phyloP scores from a whole-genome alignment of 2,113 vertebrate species.

The Heptranchias perlo region DNA sequence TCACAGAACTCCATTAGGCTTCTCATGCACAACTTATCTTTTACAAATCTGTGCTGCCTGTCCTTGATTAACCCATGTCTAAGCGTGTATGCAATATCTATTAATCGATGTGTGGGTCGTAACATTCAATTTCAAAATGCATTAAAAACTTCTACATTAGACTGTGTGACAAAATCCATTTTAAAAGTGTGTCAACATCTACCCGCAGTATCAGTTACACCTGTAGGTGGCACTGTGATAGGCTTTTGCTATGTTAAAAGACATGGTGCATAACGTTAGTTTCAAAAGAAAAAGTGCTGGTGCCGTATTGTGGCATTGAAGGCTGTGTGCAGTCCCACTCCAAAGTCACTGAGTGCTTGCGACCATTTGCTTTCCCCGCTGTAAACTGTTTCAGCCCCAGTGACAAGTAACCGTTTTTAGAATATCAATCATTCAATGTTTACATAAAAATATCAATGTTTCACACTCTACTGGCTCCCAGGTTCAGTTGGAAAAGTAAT shows the following conservation, averaged over 20 bases:
- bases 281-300: not conserved
- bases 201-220: not conserved
- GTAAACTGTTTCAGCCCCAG: not conserved
- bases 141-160: not conserved
- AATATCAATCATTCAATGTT: not conserved
- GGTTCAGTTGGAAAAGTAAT: not conserved
- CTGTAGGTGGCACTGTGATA: not conserved
- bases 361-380: not conserved
- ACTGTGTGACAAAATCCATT: not conserved
- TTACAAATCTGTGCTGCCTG: not conserved
- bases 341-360: not conserved
- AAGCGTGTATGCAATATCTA: not conserved
- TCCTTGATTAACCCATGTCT: not conserved
- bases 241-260: not conserved
- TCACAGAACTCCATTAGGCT: not conserved
- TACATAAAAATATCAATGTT: not conserved
- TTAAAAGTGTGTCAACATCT: not conserved
- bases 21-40: not conserved
- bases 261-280: not conserved
- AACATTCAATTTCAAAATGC: not conserved
- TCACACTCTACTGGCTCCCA: not conserved
- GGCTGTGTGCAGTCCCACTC: not conserved
- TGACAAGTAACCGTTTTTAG: not conserved
- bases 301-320: not conserved
- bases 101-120: not conserved